Evolutionary conservation across 1,140 invertebrate genomes (phyloP), one percentile per base, ranked within the genome.

Genomic region (Drosophila willistoni): DNA sequence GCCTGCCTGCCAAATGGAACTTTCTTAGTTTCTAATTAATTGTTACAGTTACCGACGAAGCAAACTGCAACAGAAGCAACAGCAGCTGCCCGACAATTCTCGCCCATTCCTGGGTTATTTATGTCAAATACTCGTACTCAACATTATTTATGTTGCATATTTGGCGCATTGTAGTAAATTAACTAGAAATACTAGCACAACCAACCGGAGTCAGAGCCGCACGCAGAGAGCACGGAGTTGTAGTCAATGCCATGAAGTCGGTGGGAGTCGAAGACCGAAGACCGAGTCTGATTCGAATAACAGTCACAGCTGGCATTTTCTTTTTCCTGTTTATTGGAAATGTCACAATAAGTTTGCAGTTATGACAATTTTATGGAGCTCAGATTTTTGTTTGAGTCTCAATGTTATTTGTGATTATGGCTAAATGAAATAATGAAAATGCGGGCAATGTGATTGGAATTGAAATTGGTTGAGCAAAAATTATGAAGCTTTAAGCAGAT

Each of bases 21-120:
- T 87, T 87, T 83, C 77, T 87, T 87, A 87, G 84, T 87, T 87
- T 89, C 84, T 87, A 87, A 87, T 87, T 87, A 87, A 87, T 87
- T 87, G 83, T 87, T 89, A 87, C 83, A 87, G 79, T 87, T 77
- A 82, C 83, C 78, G 66, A 64, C 68, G 64, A 72, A 67, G 39
- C 34, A 39, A 54, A 54, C 34, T 34, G 42, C 73, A 64, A 41
- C 39, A 81, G 60, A 55, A 6, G 29, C 29, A 29, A 64, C 67
- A 71, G 68, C 70, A 77, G 68, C 72, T 63, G 74, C 39, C 70
- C 22, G 14, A 13, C 42, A 17, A 47, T 54, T 47, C 44, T 39
- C 62, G 17, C 19, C 60, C 77, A 78, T 64, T 47, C 71, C 62
- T 56, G 41, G 68, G 84, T 89, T 89, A 87, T 87, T 87, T 87